These are phyloP conservation scores for Pristionchus maxplancki DNA, from an alignment of 2,888 invertebrate species.

Conservation along the genomic window DNA sequence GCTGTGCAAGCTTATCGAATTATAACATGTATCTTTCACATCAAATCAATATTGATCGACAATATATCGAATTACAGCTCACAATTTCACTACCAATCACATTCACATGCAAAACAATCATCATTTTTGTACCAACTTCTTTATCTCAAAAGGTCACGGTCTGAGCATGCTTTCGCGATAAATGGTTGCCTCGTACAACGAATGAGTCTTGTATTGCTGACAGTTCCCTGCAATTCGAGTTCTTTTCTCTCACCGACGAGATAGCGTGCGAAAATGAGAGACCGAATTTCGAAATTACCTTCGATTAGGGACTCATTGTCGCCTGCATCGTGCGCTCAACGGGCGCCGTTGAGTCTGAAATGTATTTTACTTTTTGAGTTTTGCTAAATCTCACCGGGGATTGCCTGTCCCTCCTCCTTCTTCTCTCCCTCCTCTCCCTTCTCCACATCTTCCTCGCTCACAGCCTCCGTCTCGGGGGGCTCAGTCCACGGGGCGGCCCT, in stretches of 20 bases:
- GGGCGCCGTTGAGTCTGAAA: constrained; percentile 10
- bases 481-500: constrained; percentile 25
- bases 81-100: too few species aligned
- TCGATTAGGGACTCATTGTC: not conserved
- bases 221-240: too few species aligned
- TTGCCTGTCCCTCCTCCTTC: not conserved
- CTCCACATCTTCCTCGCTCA: not conserved
- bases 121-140: not conserved
- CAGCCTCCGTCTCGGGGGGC: not conserved
- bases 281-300: too few species aligned
- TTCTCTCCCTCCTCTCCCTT: not conserved
- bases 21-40: too few species aligned
- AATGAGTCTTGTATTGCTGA: constrained; percentile 24
- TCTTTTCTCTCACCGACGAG: too few species aligned
- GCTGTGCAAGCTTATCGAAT: too few species aligned
- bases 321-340: not conserved
- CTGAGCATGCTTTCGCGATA: not conserved
- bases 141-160: constrained; percentile 24
- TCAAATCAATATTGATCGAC: too few species aligned
- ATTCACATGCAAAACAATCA: too few species aligned
- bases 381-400: not conserved
- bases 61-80: too few species aligned
- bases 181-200: not conserved
- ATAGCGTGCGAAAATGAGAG: too few species aligned
- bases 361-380: not conserved